Base-by-base conservation (phyloP, 2,113 vertebrate genomes). In the Callorhinus ursinus region DNA sequence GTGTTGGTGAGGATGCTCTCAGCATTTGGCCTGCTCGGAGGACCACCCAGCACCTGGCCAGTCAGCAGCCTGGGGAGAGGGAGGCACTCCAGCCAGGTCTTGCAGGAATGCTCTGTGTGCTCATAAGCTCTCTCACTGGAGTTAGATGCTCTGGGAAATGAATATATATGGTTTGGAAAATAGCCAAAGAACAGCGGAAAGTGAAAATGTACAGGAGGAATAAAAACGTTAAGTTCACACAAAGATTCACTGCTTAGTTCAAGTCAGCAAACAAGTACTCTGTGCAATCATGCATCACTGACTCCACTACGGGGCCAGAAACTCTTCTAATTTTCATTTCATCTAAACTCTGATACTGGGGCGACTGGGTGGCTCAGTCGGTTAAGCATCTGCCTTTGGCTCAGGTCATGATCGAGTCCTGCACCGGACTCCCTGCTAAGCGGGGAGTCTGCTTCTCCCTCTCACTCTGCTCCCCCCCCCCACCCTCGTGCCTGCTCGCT, bases 281-380 rank as follows among this genome's bases (percentile, higher is more conserved):
- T 49, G 11, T 28, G 14, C 10, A 22, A 49, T 65, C 46, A 22
- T 2, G 5, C 19, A 59, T 1, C 1, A 14, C 42, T 1, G 15
- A 51, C 33, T 28, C 42, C 11, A 11, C 11, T 10, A 16, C 0
- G 12, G 11, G 46, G 31, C 33, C 74, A 42, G 49, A 7, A 22
- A 16, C 36, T 59, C 49, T 55, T 46, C 28, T 36, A 15, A 49
- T 28, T 61, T n/a, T 15, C 1, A 9, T 24, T 9, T 33, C 5
- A 12, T 18, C 13, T 53, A 15, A 31, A 82, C 16, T 26, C 24
- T n/a, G 71, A 51, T 28, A 46, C 10, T 12, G 4, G 63, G 14
- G 6, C 7, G 31, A 14, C 63, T 14, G 14, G 33, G 63, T 67
- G 63, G 63, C 63, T 67, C 14, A 67, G 63, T 67, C 31, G 3